phyloP scores from a whole-genome alignment of 1,140 invertebrate genomes.

The Aethina tumida region DNA sequence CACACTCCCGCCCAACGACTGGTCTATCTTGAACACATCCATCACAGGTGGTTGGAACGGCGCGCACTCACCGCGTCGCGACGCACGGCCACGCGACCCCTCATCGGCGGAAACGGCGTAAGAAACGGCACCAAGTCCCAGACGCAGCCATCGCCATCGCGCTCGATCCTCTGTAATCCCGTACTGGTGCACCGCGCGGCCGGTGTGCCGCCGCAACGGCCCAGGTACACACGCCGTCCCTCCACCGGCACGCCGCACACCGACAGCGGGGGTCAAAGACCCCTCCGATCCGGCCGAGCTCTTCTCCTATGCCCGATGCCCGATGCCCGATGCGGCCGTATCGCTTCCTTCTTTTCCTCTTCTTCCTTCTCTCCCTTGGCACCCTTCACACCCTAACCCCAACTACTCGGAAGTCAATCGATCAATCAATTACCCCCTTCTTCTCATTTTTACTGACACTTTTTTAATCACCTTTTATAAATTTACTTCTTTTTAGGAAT shows the following conservation, averaged over 20 bases:
- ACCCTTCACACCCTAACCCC: no score
- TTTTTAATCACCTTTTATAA: no score
- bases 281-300: conserved; percentile 11
- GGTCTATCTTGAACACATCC: conserved; percentile 56
- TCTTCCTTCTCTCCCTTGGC: no score
- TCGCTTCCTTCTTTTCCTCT: no score
- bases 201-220: conserved; percentile 17
- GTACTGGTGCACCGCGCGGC: conserved; percentile 26
- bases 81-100: conserved; percentile 15
- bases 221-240: conserved; percentile 22
- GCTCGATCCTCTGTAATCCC: conserved; percentile 31
- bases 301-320: not conserved
- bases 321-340: not conserved
- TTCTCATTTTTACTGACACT: no score
- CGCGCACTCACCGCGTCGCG: conserved; percentile 19
- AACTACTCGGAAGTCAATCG: no score
- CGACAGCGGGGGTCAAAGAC: conserved; percentile 31
- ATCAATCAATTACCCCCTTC: no score
- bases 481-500: no score
- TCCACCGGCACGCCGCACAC: conserved; percentile 16
- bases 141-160: conserved; percentile 18
- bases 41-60: conserved; percentile 29
- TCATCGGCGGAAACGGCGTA: conserved; percentile 6
- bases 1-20: conserved; percentile 46
- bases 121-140: conserved; percentile 11